Evolutionary conservation across 1,140 invertebrate species (phyloP).

Genomic region (Bilobella aurantiaca): DNA sequence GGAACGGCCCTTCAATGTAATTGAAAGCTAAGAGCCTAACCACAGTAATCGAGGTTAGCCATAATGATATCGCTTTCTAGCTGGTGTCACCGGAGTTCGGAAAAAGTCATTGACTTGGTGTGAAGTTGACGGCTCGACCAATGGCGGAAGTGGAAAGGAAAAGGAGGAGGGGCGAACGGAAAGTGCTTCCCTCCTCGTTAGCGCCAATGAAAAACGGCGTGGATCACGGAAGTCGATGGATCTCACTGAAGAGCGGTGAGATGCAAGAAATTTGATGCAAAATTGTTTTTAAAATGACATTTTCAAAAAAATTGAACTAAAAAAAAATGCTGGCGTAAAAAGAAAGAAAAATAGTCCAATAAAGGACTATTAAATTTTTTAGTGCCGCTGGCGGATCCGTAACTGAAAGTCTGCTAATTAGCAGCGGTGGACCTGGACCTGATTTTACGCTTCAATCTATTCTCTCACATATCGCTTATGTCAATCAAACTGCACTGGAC

Average conservation of each 20-base stretch:
- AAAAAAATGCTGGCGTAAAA: no score
- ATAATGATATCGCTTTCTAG: not conserved
- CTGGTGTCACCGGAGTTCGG: slow-evolving; percentile 16
- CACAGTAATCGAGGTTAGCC: not conserved
- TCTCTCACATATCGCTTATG: slow-evolving; percentile 51
- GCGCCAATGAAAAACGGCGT: slow-evolving; percentile 12
- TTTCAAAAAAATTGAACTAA: not conserved
- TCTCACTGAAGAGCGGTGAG: slow-evolving; percentile 1
- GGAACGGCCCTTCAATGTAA: not conserved
- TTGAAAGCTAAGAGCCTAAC: no score
- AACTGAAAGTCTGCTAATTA: slow-evolving; percentile 25
- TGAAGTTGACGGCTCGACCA: slow-evolving; percentile 12
- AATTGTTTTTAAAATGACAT: no score
- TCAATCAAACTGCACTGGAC: slow-evolving; percentile 45
- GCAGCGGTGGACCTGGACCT: slow-evolving; percentile 20
- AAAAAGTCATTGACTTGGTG: slow-evolving; percentile 34
- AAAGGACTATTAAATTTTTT: not conserved
- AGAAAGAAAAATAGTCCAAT: no score
- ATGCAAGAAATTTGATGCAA: no score
- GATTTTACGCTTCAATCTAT: slow-evolving; percentile 46
- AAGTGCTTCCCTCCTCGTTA: not conserved
- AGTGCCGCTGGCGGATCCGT: slow-evolving; percentile 5
- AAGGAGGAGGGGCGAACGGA: slow-evolving; percentile 10
- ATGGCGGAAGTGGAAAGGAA: slow-evolving; percentile 2
- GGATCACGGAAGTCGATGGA: slow-evolving; percentile 16